Conservation (phyloP, 2,888 invertebrate genomes). For the Phyto melanocephala region DNA sequence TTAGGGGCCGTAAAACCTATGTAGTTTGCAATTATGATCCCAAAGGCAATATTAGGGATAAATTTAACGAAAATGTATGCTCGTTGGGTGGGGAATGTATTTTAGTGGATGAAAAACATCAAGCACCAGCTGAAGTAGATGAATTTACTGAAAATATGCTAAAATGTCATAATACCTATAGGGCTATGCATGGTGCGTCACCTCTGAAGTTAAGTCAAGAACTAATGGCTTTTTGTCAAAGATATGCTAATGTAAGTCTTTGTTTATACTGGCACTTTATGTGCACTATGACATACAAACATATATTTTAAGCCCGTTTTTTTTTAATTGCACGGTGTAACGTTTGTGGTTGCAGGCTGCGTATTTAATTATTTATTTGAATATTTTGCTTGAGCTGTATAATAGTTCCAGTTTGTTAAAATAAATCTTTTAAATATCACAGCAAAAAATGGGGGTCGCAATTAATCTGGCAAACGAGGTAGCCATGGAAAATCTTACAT, state of each 20-base stretch:
- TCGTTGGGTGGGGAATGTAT: not conserved
- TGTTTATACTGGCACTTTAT: too few relatives aligned
- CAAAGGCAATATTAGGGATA: constrained; percentile 7
- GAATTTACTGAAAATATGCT: constrained; percentile 15
- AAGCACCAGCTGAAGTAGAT: not conserved
- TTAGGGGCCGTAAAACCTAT: constrained; percentile 26
- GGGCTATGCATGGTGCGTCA: constrained; percentile 6
- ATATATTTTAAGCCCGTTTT: too few relatives aligned
- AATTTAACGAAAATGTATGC: constrained; percentile 28
- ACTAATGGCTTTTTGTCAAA: constrained; percentile 11
- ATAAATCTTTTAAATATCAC: too few relatives aligned
- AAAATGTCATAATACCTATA: constrained; percentile 1
- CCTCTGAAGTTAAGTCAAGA: constrained; percentile 15
- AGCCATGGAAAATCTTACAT: too few relatives aligned
- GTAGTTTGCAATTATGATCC: constrained; percentile 46
- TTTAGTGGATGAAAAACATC: not conserved
- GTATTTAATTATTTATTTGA: too few relatives aligned
- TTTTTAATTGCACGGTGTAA: too few relatives aligned
- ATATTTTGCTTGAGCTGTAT: too few relatives aligned
- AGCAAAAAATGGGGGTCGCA: too few relatives aligned
- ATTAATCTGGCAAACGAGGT: too few relatives aligned
- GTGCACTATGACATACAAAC: too few relatives aligned
- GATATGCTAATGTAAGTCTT: constrained; percentile 23
- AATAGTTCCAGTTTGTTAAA: too few relatives aligned
- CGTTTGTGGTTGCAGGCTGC: too few relatives aligned